Evolutionary conservation across 2,113 vertebrate species (phyloP), one percentile per base, ranked within the genome.

Genomic region (Panthera uncia): DNA sequence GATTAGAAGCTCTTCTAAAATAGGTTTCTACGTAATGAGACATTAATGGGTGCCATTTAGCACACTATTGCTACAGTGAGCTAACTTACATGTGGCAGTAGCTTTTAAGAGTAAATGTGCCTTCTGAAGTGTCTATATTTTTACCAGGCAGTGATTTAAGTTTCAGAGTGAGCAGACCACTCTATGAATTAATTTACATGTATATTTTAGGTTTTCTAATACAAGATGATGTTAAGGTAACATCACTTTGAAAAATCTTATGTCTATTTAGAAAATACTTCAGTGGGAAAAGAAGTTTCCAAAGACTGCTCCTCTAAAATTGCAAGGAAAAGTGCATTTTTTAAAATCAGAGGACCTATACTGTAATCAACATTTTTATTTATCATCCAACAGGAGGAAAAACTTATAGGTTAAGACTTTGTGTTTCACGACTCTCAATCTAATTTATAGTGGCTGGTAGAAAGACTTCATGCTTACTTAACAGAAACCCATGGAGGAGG

Each of bases 221-320:
- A 57, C 2, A 83, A 52, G 27, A 82, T 66, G 7, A 2, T 94
- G 27, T 41, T 73, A 83, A 69, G 50, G 57, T 79, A 85, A 89
- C 89, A 97, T 90, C 29, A 84, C 66, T 95, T 95, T 41, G 36
- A 82, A 87, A 83, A 83, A 82, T 68, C 2, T 68, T 86, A 12
- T 71, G 65, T 94, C 92, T 93, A 93, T 87, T 95, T 91, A 78
- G 38, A 88, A 94, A 91, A 82, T 33, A 61, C 11, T 94, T 95
- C 1, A 31, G 18, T 68, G 31, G 69, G 27, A 92, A 90, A 97
- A 90, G 66, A 65, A 63, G 33, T 65, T 90, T 81, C 50, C 14
- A 90, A 45, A 69, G n/a, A 65, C 13, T 68, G 29, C 13, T 79
- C 91, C 66, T 41, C n/a, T 65, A 73, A 85, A n/a, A 29, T 3